A percentile compares a stretch with the other conserved stretches of the same genome.
Conservation (phyloP, 2,888 invertebrate genomes). For the Erebia palarica region DNA sequence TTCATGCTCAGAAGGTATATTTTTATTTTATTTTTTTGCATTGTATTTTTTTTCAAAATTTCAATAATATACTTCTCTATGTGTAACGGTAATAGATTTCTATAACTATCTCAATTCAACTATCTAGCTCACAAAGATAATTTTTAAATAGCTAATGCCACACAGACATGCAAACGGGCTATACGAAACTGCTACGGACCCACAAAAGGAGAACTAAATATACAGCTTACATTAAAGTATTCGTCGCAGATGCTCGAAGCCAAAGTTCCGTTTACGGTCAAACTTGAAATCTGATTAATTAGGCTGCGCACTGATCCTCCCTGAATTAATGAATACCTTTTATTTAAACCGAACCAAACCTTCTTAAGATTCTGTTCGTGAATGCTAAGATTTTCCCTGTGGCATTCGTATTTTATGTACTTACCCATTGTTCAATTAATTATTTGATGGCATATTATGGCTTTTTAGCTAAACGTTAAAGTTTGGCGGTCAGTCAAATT, state of each 20-base stretch:
- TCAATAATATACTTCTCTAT: no score
- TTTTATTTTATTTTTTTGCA: no score
- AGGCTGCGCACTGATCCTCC: conserved; percentile 59
- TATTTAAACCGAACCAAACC: conserved; percentile 58
- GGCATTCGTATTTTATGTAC: conserved; percentile 52
- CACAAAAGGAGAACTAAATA: background rate
- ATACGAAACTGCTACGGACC: no score
- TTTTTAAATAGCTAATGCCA: no score
- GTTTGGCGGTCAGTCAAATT: background rate
- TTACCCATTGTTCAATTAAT: conserved; percentile 58
- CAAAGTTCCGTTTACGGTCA: conserved; percentile 29
- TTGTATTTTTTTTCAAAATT: no score
- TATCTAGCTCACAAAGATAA: no score
- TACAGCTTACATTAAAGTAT: conserved; percentile 16
- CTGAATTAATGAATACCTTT: conserved; percentile 60
- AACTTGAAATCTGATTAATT: conserved; percentile 64
- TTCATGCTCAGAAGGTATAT: no score
- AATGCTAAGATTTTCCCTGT: conserved; percentile 51
- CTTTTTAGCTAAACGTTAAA: conserved; percentile 26
- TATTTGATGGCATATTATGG: conserved; percentile 44
- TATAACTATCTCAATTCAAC: no score
- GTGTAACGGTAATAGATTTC: no score
- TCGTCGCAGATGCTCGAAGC: conserved; percentile 26
- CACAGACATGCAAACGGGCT: no score
- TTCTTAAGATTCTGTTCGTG: conserved; percentile 58